Base-by-base conservation (phyloP, 92 coral and sea anemone genomes). In the Palythoa caribaeorum region DNA sequence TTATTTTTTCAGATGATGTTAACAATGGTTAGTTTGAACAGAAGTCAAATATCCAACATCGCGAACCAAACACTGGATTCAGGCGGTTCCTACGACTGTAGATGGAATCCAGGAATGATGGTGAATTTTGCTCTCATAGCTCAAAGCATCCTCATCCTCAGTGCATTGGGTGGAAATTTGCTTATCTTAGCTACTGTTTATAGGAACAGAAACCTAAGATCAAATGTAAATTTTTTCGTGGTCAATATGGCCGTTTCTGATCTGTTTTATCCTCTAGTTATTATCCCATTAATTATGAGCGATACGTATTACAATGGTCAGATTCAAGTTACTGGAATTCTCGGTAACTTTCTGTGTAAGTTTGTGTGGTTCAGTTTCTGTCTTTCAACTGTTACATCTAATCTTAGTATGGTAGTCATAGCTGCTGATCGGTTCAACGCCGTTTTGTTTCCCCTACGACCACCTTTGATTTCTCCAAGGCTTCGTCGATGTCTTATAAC, bases 371-470 rank as follows among this genome's bases (percentile, higher is more conserved):
- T 17, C 17, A 65, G 35, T 20, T n/a, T 65, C 11, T 14, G 35
- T 20, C 37, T 65, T 17, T 17, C 71, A 3, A 21, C 71, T 6
- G 4, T 65, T 8, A 17, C 71, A 11, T 65, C 71, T 21, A 65
- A 3, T 65, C 35, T n/a, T 17, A 65, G 36, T 65, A 65, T 65
- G 71, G 36, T 65, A 65, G 71, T 20, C 71, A n/a, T 65, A 65
- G 71, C 71, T 65, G 71, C 71, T 8, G 71, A 17, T 65, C 71
- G 71, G 9, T 65, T 65, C 71, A 65, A 65, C 11, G 71, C 71
- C n/a, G 71, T 65, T 21, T 17, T 65, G 36, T 65, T 65, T 65
- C 71, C 71, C 1, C 36, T 65, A 8, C 13, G 71, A 20, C 71
- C 35, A 11, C 35, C 71, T 65, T 65, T 65, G 17, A 65, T 65